Evolutionary conservation across 2,113 vertebrate species (phyloP).

Genomic region (Notechis scutatus): DNA sequence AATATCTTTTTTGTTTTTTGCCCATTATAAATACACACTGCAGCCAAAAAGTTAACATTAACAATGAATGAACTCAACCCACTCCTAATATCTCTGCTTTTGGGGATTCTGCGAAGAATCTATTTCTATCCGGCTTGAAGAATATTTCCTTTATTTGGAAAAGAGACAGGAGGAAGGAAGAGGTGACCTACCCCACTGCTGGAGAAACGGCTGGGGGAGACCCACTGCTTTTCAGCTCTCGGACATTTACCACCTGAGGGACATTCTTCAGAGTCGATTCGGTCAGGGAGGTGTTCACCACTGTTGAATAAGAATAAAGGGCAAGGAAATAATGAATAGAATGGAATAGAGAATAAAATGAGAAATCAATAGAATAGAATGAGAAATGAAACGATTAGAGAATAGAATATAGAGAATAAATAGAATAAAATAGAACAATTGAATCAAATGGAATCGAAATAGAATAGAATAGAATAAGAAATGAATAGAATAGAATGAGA

Average conservation of each 20-base stretch:
- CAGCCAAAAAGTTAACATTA: neutral
- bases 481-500: too few species aligned
- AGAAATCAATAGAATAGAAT: too few species aligned
- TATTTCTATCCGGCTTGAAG: neutral
- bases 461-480: too few species aligned
- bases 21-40: neutral
- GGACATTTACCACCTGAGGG: slow-evolving; percentile 88
- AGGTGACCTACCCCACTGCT: slow-evolving; percentile 72
- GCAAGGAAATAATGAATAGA: too few species aligned
- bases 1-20: too few species aligned
- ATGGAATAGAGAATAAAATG: too few species aligned
- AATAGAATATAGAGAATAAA: too few species aligned
- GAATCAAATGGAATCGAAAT: too few species aligned
- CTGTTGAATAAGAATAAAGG: slow-evolving; percentile 31
- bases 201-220: slow-evolving; percentile 61
- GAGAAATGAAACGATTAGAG: too few species aligned
- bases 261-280: slow-evolving; percentile 89
- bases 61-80: neutral
- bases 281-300: slow-evolving; percentile 74
- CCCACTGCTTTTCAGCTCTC: slow-evolving; percentile 78
- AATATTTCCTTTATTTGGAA: too few species aligned
- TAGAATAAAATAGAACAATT: too few species aligned
- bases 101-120: neutral
- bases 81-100: neutral
- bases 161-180: neutral